These are phyloP conservation scores for Neosilurus mollespiculum DNA, from an alignment of 2,797 vertebrate genomes.

Conservation along the genomic window DNA sequence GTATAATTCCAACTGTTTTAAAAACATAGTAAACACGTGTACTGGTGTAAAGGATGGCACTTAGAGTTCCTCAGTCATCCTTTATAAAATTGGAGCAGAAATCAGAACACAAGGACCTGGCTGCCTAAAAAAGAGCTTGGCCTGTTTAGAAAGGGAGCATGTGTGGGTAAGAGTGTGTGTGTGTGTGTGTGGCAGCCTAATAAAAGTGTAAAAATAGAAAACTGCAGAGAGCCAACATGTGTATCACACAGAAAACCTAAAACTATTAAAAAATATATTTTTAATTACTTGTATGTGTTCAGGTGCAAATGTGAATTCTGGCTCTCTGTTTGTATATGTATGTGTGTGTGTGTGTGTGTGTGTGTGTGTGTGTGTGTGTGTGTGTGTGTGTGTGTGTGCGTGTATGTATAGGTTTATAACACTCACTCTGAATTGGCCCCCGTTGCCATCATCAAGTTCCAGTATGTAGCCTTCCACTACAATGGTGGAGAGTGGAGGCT, in stretches of 20 bases:
- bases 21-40: neutral
- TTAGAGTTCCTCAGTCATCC: slow-evolving; percentile 29
- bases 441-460: slow-evolving; percentile 93
- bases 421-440: slow-evolving; percentile 91
- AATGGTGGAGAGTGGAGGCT: slow-evolving; percentile 91
- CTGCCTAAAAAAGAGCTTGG: slow-evolving; percentile 53
- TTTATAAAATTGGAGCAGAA: slow-evolving; percentile 46
- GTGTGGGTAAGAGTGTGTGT: slow-evolving; percentile 28
- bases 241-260: slow-evolving; percentile 13
- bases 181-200: slow-evolving; percentile 34
- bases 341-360: neutral
- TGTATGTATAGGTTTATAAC: neutral
- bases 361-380: neutral
- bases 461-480: slow-evolving; percentile 97
- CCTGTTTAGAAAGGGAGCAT: slow-evolving; percentile 53
- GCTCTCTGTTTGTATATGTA: neutral
- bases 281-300: neutral
- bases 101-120: slow-evolving; percentile 51
- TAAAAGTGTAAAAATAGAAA: slow-evolving; percentile 47
- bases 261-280: neutral
- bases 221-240: slow-evolving; percentile 40
- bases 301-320: neutral
- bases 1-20: neutral
- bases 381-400: neutral
- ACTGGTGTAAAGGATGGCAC: slow-evolving; percentile 19